Conservation (phyloP, 1,140 invertebrate species). For the Eumeta japonica region DNA sequence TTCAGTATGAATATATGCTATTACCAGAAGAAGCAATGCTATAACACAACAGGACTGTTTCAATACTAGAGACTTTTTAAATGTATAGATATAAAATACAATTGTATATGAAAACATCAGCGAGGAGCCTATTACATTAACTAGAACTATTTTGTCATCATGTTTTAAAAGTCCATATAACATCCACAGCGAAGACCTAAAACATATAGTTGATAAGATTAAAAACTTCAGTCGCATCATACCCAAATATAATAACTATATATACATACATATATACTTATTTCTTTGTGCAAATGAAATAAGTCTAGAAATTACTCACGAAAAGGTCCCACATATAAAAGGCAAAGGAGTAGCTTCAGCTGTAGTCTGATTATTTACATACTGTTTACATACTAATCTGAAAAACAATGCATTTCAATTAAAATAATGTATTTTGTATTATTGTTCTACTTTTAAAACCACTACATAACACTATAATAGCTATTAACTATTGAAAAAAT, state of each 20-base stretch:
- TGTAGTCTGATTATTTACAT: conserved; percentile 64
- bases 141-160: conserved; percentile 65
- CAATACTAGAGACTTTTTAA: conserved; percentile 58
- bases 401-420: conserved; percentile 32
- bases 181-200: conserved; percentile 67
- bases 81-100: conserved; percentile 64
- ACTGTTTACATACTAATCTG: conserved; percentile 69
- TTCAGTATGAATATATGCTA: conserved; percentile 49
- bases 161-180: conserved; percentile 67
- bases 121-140: conserved; percentile 67
- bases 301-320: conserved; percentile 58
- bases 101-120: conserved; percentile 66
- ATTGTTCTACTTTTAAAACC: not conserved
- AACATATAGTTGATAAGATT: conserved; percentile 20
- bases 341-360: conserved; percentile 71
- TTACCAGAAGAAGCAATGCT: conserved; percentile 36
- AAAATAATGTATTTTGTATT: conserved; percentile 12
- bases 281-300: too few relatives aligned
- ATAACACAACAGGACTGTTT: conserved; percentile 48
- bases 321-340: conserved; percentile 74
- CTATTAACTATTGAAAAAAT: too few relatives aligned
- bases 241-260: conserved; percentile 74
- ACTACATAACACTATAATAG: too few relatives aligned
- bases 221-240: conserved; percentile 66
- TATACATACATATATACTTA: too few relatives aligned